These are phyloP conservation scores for Hydriomena furcata DNA, from an alignment of 2,888 invertebrate species.

Conservation along the genomic window DNA sequence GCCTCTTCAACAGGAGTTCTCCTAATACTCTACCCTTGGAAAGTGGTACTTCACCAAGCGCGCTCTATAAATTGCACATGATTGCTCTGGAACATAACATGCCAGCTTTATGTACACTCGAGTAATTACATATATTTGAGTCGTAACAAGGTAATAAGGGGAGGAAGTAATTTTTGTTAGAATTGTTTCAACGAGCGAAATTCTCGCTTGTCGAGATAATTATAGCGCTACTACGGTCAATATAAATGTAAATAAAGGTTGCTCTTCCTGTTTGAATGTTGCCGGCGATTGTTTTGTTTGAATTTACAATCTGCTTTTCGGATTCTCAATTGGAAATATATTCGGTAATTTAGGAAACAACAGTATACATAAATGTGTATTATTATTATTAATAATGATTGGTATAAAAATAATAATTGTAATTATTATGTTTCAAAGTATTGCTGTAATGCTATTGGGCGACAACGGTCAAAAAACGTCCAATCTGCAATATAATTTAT, in stretches of 20 bases:
- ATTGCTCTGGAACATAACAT: constrained; percentile 8
- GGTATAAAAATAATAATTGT: too few relatives aligned
- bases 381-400: too few relatives aligned
- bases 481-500: too few relatives aligned
- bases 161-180: constrained; percentile 25
- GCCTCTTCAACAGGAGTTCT: too few relatives aligned
- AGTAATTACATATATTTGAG: constrained; percentile 29
- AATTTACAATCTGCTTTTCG: constrained; percentile 1
- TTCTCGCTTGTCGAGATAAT: constrained; percentile 11
- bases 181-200: constrained; percentile 11
- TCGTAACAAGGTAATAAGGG: constrained; percentile 26
- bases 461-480: too few relatives aligned
- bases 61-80: neutral
- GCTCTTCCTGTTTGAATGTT: constrained; percentile 1
- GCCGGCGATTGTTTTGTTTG: constrained; percentile 1
- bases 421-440: too few relatives aligned
- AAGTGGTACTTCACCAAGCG: neutral
- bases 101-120: constrained; percentile 17
- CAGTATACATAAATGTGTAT: too few relatives aligned
- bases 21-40: too few relatives aligned
- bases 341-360: neutral
- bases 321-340: constrained; percentile 14
- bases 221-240: constrained; percentile 13
- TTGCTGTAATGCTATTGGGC: too few relatives aligned
- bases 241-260: constrained; percentile 18